phyloP scores from a whole-genome alignment of 2,113 vertebrate genomes.

The Arenaria interpres region DNA sequence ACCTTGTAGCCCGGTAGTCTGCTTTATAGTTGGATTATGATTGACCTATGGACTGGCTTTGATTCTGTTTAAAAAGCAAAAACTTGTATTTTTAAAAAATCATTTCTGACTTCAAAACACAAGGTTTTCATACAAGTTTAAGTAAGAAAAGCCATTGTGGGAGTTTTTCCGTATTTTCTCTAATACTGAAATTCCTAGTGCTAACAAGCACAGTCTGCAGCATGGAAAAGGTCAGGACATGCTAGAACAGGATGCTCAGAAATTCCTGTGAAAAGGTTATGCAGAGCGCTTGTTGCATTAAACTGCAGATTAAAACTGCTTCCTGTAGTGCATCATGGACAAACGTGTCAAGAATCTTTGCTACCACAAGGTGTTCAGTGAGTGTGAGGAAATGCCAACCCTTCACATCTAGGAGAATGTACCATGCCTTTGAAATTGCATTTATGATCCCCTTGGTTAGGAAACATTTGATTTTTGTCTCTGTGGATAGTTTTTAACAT shows the following conservation, averaged over 20 bases:
- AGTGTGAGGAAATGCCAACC: neutral
- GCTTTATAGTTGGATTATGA: neutral
- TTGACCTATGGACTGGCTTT: neutral
- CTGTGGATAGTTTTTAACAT: neutral
- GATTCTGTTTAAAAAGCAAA: neutral
- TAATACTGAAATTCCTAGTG: neutral
- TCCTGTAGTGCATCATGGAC: neutral
- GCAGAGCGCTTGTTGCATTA: neutral
- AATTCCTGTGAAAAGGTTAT: neutral
- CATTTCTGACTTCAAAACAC: neutral
- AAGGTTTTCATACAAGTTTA: neutral
- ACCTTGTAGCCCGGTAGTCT: neutral
- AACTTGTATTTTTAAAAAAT: neutral
- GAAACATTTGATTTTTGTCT: neutral
- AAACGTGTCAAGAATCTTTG: neutral
- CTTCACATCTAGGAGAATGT: neutral
- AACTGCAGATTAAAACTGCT: neutral
- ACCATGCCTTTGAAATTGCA: neutral
- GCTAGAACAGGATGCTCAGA: neutral
- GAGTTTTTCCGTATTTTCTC: neutral
- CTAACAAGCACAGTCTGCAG: neutral
- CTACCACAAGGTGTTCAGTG: neutral
- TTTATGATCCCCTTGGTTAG: neutral
- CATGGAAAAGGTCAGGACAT: neutral
- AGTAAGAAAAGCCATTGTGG: neutral